Conservation (phyloP, 2,888 invertebrate genomes). For the Watsonalla binaria region DNA sequence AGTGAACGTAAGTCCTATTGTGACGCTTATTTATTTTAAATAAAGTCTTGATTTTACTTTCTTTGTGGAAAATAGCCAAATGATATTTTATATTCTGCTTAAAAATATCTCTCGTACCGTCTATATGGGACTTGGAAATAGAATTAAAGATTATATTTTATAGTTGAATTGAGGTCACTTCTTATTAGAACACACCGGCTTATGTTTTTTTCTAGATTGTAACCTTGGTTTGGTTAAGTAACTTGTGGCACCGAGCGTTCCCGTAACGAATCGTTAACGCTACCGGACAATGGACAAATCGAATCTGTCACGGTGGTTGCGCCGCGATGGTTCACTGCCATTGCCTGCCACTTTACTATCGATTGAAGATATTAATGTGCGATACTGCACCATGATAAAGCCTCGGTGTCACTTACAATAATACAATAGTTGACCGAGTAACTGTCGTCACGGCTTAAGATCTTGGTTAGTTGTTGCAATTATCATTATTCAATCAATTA, state of each 20-base stretch:
- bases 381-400: background rate
- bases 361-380: background rate
- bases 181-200: too few species aligned
- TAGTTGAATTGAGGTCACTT: too few species aligned
- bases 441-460: background rate
- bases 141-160: too few species aligned
- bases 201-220: too few species aligned
- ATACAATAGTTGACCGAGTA: background rate
- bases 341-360: constrained; percentile 1
- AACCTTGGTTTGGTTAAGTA: background rate
- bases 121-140: too few species aligned
- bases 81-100: too few species aligned
- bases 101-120: too few species aligned
- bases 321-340: constrained; percentile 18
- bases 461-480: background rate
- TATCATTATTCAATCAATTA: too few species aligned
- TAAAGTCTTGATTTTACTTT: too few species aligned
- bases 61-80: too few species aligned
- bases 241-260: constrained; percentile 13
- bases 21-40: too few species aligned
- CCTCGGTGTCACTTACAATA: background rate
- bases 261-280: constrained; percentile 53
- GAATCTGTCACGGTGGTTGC: constrained; percentile 52
- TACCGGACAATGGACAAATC: constrained; percentile 58
- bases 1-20: too few species aligned